Conservation (phyloP, 2,113 vertebrate genomes). For the Albula glossodonta region DNA sequence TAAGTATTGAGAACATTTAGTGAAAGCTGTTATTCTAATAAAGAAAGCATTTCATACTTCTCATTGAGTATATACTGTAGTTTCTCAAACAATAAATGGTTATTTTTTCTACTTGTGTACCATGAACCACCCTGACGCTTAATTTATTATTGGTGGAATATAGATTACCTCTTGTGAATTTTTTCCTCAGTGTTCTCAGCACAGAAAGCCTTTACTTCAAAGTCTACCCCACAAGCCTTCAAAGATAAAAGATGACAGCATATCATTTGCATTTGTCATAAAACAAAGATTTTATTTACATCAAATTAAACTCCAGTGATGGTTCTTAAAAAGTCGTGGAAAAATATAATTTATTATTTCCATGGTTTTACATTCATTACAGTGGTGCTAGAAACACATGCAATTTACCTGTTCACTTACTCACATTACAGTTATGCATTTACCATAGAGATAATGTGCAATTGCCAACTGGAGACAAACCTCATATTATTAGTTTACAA, state of each 20-base stretch:
- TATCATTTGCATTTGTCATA: background rate
- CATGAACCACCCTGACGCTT: background rate
- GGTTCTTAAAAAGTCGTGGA: background rate
- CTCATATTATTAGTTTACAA: no score
- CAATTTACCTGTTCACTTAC: no score
- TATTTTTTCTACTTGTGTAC: background rate
- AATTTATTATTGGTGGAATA: background rate
- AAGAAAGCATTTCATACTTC: no score
- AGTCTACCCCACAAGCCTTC: constrained; percentile 97
- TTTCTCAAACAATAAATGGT: no score
- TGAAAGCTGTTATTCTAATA: no score
- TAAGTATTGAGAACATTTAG: no score
- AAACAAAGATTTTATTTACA: background rate
- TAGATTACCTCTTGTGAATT: constrained; percentile 87
- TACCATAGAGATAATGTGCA: no score
- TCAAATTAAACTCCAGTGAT: background rate
- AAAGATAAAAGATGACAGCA: constrained; percentile 23
- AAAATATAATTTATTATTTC: background rate
- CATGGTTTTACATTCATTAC: no score
- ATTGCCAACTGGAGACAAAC: no score
- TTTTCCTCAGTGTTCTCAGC: constrained; percentile 91
- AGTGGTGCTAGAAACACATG: no score
- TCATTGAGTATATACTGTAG: no score
- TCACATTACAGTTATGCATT: no score
- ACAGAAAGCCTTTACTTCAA: constrained; percentile 95